These are phyloP conservation scores for Channallabes apus DNA, from an alignment of 2,797 vertebrate genomes.

Conservation along the genomic window DNA sequence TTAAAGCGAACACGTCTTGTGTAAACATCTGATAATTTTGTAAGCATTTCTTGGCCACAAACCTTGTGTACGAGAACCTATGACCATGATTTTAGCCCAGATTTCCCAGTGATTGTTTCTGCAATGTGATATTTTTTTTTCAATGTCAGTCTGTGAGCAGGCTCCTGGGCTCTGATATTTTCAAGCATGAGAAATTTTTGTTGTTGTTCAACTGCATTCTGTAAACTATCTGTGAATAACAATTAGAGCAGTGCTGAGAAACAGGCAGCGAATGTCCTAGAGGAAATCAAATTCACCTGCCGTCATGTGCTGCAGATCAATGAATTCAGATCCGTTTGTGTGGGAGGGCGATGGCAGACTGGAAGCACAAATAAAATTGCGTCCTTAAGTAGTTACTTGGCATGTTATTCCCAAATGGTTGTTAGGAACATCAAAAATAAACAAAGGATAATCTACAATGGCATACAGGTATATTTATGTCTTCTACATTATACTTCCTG, in stretches of 20 bases:
- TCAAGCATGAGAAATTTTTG: background rate
- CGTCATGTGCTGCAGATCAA: background rate
- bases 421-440: no score
- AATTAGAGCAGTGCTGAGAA: no score
- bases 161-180: background rate
- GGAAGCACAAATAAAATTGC: no score
- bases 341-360: background rate
- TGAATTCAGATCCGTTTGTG: background rate
- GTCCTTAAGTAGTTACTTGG: background rate
- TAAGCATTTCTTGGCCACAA: background rate
- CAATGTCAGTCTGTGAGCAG: background rate
- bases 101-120: background rate
- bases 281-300: background rate
- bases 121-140: no score
- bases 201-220: background rate
- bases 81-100: background rate
- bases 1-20: background rate
- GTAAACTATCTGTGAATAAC: background rate
- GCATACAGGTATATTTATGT: no score
- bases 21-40: background rate
- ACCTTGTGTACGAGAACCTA: background rate
- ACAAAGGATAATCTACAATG: no score
- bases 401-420: no score
- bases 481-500: no score
- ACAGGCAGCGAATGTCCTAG: background rate